A percentile compares a stretch with the other conserved stretches of the same genome.
phyloP scores from a whole-genome alignment of 2,113 vertebrate species.

The Amazona vittata region DNA sequence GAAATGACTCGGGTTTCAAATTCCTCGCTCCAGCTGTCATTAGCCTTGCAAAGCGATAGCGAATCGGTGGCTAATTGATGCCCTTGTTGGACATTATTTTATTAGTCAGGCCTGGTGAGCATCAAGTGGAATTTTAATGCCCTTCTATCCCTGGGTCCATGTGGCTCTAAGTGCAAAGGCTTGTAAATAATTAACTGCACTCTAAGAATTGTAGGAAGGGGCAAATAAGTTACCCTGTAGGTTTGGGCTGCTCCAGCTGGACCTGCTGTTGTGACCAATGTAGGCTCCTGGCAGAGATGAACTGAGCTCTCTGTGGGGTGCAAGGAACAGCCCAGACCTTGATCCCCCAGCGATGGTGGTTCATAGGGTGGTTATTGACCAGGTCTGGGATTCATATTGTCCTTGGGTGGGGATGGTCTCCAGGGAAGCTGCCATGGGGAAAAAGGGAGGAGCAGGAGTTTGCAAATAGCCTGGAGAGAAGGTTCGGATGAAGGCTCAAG shows the following conservation, averaged over 20 bases:
- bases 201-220: neutral
- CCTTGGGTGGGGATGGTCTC: neutral
- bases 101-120: constrained; percentile 66
- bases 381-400: neutral
- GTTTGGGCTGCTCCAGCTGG: neutral
- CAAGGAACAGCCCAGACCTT: neutral
- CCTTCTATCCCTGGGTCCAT: neutral
- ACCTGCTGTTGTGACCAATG: rapidly evolving
- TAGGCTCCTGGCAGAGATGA: neutral
- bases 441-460: neutral
- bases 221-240: neutral
- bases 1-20: constrained; percentile 41
- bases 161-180: neutral
- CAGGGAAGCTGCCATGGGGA: neutral
- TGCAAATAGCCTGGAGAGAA: neutral
- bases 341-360: rapidly evolving
- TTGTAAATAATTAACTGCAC: constrained; percentile 34
- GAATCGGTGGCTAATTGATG: constrained; percentile 65
- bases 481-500: neutral
- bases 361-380: neutral
- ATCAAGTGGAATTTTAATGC: constrained; percentile 65
- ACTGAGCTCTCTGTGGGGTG: rapidly evolving
- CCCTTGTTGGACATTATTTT: constrained; percentile 68
- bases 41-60: neutral
- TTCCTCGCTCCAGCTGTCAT: constrained; percentile 64